Conservation (phyloP, 2,113 vertebrate species). For the Epinephelus lanceolatus region DNA sequence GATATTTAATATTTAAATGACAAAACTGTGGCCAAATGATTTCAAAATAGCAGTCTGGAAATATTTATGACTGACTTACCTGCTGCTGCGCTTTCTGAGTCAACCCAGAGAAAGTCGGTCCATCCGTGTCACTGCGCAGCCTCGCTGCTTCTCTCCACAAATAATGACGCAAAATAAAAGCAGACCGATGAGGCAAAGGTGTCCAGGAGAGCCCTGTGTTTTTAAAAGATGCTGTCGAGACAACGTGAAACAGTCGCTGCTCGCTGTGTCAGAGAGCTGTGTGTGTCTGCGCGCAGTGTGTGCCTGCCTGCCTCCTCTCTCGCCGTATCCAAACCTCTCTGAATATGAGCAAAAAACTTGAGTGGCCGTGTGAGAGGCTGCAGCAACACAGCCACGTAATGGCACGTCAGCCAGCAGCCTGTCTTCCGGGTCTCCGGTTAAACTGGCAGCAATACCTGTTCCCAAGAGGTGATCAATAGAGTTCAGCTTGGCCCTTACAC, state of each 20-base stretch:
- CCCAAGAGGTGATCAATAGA: slow-evolving; percentile 39
- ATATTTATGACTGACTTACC: slow-evolving; percentile 21
- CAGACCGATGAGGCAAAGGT: not conserved
- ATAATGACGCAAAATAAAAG: slow-evolving; percentile 4
- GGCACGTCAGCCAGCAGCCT: slow-evolving; percentile 75
- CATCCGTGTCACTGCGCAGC: slow-evolving; percentile 39
- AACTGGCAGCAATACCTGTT: slow-evolving; percentile 52
- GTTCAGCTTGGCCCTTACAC: not conserved
- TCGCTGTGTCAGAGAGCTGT: slow-evolving; percentile 22
- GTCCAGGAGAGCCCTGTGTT: slow-evolving; percentile 4
- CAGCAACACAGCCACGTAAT: slow-evolving; percentile 75
- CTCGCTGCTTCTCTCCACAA: slow-evolving; percentile 19
- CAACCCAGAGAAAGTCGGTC: slow-evolving; percentile 33
- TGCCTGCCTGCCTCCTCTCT: slow-evolving; percentile 35
- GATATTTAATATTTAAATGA: not conserved
- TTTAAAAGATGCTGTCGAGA: slow-evolving; percentile 13
- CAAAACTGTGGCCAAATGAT: not conserved
- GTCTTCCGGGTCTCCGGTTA: slow-evolving; percentile 74
- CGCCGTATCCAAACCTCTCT: slow-evolving; percentile 61
- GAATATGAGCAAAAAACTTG: slow-evolving; percentile 74
- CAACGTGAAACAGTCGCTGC: not conserved
- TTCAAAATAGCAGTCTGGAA: not conserved
- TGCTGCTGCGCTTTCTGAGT: slow-evolving; percentile 28
- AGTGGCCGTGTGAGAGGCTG: slow-evolving; percentile 65
- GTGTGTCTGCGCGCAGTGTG: slow-evolving; percentile 18